These are phyloP conservation scores for Parambassis ranga DNA, from an alignment of 2,797 vertebrate genomes.

Conservation along the genomic window DNA sequence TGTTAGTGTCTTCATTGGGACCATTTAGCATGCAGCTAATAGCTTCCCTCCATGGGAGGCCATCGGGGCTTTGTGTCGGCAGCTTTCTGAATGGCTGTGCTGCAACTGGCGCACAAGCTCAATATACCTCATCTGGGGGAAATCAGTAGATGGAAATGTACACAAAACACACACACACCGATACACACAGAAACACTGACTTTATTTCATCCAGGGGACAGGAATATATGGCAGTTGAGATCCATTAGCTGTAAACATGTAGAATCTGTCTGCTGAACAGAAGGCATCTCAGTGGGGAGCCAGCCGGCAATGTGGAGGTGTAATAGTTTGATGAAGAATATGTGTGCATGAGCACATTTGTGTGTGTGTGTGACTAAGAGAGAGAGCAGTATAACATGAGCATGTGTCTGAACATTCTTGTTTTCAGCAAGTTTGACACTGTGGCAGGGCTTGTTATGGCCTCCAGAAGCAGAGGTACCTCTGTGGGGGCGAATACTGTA, in stretches of 20 bases:
- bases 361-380: conserved; percentile 16
- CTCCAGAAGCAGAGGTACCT: conserved; percentile 48
- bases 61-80: conserved; percentile 46
- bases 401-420: conserved; percentile 9
- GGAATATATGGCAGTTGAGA: conserved; percentile 69
- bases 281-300: conserved; percentile 65
- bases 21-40: conserved; percentile 70
- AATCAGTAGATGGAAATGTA: conserved; percentile 53
- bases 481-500: conserved; percentile 51
- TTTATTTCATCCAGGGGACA: conserved; percentile 58
- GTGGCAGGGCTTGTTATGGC: conserved; percentile 51
- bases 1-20: conserved; percentile 66
- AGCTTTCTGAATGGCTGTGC: conserved; percentile 48
- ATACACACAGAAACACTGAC: conserved; percentile 25
- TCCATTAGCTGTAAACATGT: conserved; percentile 75
- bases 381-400: neutral
- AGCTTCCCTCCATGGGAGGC: conserved; percentile 60
- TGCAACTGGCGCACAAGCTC: conserved; percentile 31
- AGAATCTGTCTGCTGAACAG: conserved; percentile 72
- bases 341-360: conserved; percentile 6
- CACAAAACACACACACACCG: conserved; percentile 34
- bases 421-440: conserved; percentile 42
- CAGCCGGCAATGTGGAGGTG: conserved; percentile 48
- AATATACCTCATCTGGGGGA: conserved; percentile 50
- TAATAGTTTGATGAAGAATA: conserved; percentile 50